Conservation (phyloP, 2,888 invertebrate species). For the Exephanes ischioxanthus region DNA sequence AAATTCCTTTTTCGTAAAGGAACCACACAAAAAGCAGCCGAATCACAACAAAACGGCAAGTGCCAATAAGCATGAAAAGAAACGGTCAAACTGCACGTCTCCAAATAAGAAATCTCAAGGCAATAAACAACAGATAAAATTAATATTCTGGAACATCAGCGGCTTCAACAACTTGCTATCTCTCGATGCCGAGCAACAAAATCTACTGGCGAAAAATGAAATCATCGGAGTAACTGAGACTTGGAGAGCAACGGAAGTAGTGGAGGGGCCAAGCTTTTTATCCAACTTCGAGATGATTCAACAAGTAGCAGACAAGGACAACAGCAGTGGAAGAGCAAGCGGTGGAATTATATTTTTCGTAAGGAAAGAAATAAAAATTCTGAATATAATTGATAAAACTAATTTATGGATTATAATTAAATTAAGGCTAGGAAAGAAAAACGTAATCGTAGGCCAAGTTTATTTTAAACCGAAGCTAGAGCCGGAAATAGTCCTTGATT, state of each 20-base stretch:
- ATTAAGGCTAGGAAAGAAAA: not conserved
- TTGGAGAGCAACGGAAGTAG: not conserved
- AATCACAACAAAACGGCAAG: not conserved
- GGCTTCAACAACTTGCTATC: not conserved
- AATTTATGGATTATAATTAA: not conserved
- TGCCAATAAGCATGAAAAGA: not conserved
- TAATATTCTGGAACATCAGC: not conserved
- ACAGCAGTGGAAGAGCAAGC: slow-evolving; percentile 18
- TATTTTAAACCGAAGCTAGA: not conserved
- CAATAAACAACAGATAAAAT: not conserved
- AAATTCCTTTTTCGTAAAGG: no score
- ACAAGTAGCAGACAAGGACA: not conserved
- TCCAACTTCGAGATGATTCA: not conserved
- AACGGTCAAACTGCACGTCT: not conserved
- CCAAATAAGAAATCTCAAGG: no score
- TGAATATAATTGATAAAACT: not conserved
- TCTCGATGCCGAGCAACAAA: not conserved
- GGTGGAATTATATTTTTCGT: not conserved
- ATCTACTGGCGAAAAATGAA: not conserved
- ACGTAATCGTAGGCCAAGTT: not conserved
- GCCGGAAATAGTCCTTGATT: not conserved
- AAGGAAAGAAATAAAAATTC: not conserved
- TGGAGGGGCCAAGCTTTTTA: not conserved
- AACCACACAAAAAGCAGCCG: not conserved
- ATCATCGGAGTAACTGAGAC: slow-evolving; percentile 16